Base-by-base conservation (phyloP, 2,113 vertebrate species). In the Megaleporinus macrocephalus region DNA sequence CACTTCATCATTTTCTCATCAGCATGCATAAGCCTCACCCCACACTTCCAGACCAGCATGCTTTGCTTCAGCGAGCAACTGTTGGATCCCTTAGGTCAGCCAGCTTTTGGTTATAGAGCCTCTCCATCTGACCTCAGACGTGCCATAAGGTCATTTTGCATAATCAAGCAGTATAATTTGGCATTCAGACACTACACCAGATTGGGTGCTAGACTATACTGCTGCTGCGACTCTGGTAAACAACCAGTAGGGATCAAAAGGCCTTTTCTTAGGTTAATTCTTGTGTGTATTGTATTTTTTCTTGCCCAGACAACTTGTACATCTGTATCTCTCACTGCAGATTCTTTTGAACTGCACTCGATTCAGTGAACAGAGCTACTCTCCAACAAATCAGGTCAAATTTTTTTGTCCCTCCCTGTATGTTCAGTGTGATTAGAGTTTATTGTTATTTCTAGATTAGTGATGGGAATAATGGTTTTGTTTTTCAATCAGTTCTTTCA, bases 71-170 rank as follows among this genome's bases (percentile, higher is more conserved):
- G 22, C 6, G 20, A 53, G 57, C 53, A 44, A 44, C 68, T 29
- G 33, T 12, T 49, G n/a, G 15, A 41, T 70, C 24, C 55, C 51
- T 27, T 57, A 71, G 22, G 15, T 36, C 55, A 72, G 55, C 20
- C 77, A 44, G 5, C 22, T 13, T 61, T 79, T 59, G 44, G 18
- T 79, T 22, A 47, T 47, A 68, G 61, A 41, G 27, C 18, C 36
- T 49, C 30, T 30, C 49, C 24, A 22, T 59, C n/a, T 76, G 62
- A 81, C 79, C 79, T 74, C 65, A 68, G 71, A 29, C 80, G 68
- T 68, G 47, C 30, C 80, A 76, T 57, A 76, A 69, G 80, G 80
- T 47, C 80, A 47, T 68, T 81, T 66, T 75, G 65, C 49, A 81
- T 63, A 66, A 81, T 75, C n/a, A 68, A 72, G 18, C 72, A 27